Percentiles rank a stretch among this genome's conserved stretches.
Evolutionary conservation across 2,797 vertebrate species (phyloP).

Genomic region (Enteromius fasciolatus): DNA sequence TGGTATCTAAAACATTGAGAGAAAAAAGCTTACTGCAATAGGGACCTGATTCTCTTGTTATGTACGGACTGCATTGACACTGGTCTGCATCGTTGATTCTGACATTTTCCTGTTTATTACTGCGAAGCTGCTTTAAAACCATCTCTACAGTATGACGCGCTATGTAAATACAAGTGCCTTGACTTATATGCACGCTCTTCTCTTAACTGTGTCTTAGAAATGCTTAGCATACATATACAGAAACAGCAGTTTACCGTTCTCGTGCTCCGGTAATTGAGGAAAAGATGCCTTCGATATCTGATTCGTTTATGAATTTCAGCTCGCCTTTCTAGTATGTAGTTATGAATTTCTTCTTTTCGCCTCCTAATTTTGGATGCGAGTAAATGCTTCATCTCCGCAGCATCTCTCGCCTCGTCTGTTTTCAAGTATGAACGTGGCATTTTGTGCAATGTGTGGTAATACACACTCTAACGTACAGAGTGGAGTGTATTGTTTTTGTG

Average conservation of each 20-base stretch:
- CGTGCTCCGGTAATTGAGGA: constrained; percentile 63
- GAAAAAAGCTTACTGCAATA: background rate
- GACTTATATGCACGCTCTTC: background rate
- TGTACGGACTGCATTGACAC: background rate
- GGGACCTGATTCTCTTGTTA: background rate
- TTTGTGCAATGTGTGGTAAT: background rate
- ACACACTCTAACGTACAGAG: background rate
- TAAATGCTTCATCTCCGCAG: constrained; percentile 39
- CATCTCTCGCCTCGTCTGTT: constrained; percentile 44
- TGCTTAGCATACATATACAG: background rate
- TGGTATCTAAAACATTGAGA: constrained; percentile 23
- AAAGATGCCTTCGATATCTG: constrained; percentile 64
- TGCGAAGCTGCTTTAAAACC: background rate
- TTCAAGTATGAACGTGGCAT: constrained; percentile 41
- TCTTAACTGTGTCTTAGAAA: background rate
- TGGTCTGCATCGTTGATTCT: background rate
- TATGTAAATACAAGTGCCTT: background rate
- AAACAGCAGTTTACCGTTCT: constrained; percentile 62
- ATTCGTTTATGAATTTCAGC: constrained; percentile 60
- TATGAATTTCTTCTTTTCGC: constrained; percentile 56
- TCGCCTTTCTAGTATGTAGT: constrained; percentile 53
- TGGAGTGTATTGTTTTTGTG: background rate
- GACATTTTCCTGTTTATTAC: background rate
- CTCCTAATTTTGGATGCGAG: constrained; percentile 60
- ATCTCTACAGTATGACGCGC: background rate